Evolutionary conservation across 2,888 invertebrate species (phyloP).

Genomic region (Euplexia lucipara): DNA sequence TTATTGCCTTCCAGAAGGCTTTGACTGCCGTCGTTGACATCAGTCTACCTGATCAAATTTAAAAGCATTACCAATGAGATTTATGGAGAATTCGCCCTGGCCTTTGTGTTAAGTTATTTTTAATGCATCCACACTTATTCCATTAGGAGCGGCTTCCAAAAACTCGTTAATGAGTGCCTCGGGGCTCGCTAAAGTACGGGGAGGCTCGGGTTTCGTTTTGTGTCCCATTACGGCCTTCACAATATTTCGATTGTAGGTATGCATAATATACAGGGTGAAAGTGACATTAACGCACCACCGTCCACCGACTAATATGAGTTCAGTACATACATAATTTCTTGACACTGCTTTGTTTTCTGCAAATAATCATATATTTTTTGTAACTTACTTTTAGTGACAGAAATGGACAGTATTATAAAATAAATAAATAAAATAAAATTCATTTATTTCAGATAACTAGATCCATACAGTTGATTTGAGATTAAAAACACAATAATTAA

Average conservation of each 20-base stretch:
- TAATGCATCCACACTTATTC: slow-evolving; percentile 60
- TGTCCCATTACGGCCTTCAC: slow-evolving; percentile 48
- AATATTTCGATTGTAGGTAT: slow-evolving; percentile 45
- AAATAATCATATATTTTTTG: no score
- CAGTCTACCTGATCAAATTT: slow-evolving; percentile 32
- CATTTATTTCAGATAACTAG: no score
- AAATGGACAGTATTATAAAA: no score
- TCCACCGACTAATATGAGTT: no score
- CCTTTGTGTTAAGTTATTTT: slow-evolving; percentile 60
- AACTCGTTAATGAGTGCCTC: slow-evolving; percentile 61
- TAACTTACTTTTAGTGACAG: no score
- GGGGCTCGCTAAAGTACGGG: slow-evolving; percentile 39
- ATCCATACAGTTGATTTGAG: no score
- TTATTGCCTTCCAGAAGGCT: slow-evolving; percentile 47
- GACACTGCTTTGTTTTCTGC: no score
- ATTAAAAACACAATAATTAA: no score
- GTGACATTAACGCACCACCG: no score
- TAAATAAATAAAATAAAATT: no score
- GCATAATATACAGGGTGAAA: no score
- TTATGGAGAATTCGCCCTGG: slow-evolving; percentile 42
- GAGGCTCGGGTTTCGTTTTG: slow-evolving; percentile 49
- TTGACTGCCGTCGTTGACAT: slow-evolving; percentile 46
- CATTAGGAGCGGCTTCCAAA: slow-evolving; percentile 53
- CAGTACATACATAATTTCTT: no score
- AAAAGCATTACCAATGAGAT: slow-evolving; percentile 55